Conservation (phyloP, 2,113 vertebrate genomes). For the Neolamprologus toae region DNA sequence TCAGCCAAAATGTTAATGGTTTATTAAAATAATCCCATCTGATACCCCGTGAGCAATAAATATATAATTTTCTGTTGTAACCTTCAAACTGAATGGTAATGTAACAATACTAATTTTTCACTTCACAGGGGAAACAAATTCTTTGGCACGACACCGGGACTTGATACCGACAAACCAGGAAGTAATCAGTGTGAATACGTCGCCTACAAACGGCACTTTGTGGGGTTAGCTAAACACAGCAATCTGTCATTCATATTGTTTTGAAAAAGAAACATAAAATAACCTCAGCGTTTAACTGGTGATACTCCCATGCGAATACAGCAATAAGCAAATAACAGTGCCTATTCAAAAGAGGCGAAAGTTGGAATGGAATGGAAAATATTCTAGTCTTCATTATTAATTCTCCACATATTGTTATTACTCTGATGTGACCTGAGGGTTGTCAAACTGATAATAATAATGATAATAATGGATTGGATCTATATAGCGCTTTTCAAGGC, state of each 20-base stretch:
- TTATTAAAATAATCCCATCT: too few relatives aligned
- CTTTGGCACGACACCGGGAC: background rate
- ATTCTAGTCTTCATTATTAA: rapidly evolving
- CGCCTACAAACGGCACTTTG: background rate
- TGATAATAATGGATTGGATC: too few relatives aligned
- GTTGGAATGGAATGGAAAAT: background rate
- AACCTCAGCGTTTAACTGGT: background rate
- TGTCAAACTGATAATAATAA: background rate
- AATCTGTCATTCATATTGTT: background rate
- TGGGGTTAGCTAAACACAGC: background rate
- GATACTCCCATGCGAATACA: background rate
- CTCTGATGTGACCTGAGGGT: background rate
- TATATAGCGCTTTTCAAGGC: too few relatives aligned
- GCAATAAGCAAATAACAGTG: background rate
- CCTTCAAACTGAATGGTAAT: too few relatives aligned
- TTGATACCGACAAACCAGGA: background rate
- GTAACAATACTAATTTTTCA: too few relatives aligned
- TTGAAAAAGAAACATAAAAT: background rate
- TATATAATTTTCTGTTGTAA: too few relatives aligned
- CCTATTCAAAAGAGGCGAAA: background rate
- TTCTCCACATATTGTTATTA: background rate
- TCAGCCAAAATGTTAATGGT: too few relatives aligned
- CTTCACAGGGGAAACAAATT: too few relatives aligned
- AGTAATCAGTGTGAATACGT: background rate
- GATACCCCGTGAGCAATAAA: too few relatives aligned